Conservation (phyloP, 2,888 invertebrate species). For the Dicyrtoma fusca region DNA sequence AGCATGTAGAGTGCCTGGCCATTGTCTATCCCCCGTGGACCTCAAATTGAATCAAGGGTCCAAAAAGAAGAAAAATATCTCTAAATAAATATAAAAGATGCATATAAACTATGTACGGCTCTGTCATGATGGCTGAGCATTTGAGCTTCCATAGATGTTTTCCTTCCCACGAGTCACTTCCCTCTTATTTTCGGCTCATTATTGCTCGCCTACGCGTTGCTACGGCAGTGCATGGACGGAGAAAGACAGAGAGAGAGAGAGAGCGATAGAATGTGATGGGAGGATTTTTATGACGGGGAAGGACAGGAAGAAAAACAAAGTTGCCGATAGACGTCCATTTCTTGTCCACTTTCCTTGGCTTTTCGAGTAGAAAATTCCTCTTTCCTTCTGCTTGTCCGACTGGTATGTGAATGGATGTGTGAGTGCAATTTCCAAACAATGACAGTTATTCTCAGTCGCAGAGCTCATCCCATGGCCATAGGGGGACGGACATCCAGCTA, state of each 20-base stretch:
- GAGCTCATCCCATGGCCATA: not conserved
- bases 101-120: too few species aligned
- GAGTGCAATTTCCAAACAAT: conserved; percentile 8
- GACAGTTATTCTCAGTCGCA: not conserved
- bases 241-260: not conserved
- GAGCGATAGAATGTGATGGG: not conserved
- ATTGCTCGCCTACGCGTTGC: too few species aligned
- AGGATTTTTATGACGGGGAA: conserved; percentile 9
- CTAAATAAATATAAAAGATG: conserved; percentile 13
- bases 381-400: not conserved
- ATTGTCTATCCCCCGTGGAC: conserved; percentile 27
- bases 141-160: too few species aligned
- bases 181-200: too few species aligned
- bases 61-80: conserved; percentile 14
- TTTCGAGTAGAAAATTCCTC: conserved; percentile 6
- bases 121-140: too few species aligned
- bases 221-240: not conserved
- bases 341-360: conserved; percentile 7
- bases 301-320: not conserved
- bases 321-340: conserved; percentile 8
- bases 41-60: conserved; percentile 25
- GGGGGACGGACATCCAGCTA: too few species aligned
- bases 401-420: not conserved
- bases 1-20: not conserved
- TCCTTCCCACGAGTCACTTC: too few species aligned